Evolutionary conservation across 2,113 vertebrate genomes (phyloP), one percentile per base, ranked within the genome.

Genomic region (Megaceryle maxima): DNA sequence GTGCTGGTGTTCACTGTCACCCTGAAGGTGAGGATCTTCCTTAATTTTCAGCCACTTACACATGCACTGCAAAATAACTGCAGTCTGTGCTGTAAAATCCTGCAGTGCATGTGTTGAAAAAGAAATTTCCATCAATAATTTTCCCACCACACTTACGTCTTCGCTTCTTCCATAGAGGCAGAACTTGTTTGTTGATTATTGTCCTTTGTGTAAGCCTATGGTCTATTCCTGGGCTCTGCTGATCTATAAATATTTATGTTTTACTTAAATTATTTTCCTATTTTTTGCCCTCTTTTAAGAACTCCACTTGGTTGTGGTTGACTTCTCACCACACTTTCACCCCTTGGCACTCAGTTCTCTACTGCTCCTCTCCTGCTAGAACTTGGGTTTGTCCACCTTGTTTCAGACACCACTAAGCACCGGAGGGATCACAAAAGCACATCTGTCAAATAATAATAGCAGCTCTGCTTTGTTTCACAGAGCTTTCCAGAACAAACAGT

Each of bases 1-100:
- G 98, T 99, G 86, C 98, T 99, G 74, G 99, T 99, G 95, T 99
- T 99, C 98, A 99, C 99, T 29, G 99, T 99, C 96, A 99, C 99
- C 9, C 98, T 99, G 31, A 99, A 99, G 99, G 99, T 99, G 81
- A 97, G 97, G 53, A 33, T 57, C 92, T 44, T 92, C 60, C 88
- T 66, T 50, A 53, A 68, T 90, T 20, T 11, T 10, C 67, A 11
- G 28, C 19, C 13, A 0, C 17, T 92, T 46, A 0, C 11, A 46
- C 46, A 20, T 55, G 67, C 33, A 24, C 26, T 7, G 57, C 26
- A 26, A 6, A 46, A 46, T 46, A 46, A 46, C 46, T 26, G 46
- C 39, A 3, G 3, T 29, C 0, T 4, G 9, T 3, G 0, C 64
- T 76, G 11, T 43, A 5, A 53, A 29, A 39, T n/a, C 1, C 0